Evolutionary conservation across 2,797 vertebrate genomes (phyloP), one percentile per base, ranked within the genome.

Genomic region (Anas bernieri): DNA sequence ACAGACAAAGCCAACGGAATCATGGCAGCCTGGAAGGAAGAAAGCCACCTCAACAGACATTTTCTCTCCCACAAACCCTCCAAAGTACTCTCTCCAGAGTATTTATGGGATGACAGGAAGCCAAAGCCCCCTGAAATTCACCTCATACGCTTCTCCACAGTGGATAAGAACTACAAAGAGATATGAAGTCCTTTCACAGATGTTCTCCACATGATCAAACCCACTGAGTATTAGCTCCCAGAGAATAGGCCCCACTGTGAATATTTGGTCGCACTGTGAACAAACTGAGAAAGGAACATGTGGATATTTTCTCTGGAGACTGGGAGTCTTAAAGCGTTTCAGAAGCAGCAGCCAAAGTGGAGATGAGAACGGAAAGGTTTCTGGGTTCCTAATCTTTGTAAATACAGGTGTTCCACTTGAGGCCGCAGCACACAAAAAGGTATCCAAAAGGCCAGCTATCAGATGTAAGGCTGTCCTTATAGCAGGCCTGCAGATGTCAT

Each of bases 41-140:
- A 99, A 92, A 98, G 98, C 56, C 98, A 98, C 92, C 97, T 98
- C 62, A 99, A 98, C 93, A 98, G 93, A 73, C 97, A 96, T 79
- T 97, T 99, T 73, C 43, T 98, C 54, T 96, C 97, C 48, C 97
- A 98, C 93, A 99, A 98, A 77, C 98, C 98, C 16, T 97, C 98
- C 82, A 98, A 98, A 37, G 54, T 98, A 48, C 98, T 98, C 74
- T 98, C 98, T 43, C 98, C 98, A 0, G 98, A 98, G 92, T 98
- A 98, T 54, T 45, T 98, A 39, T 98, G 98, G 98, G 98, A 98
- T 28, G 97, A 98, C 84, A 95, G 62, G 58, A 97, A 96, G 63
- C 17, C 90, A 16, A 85, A 17, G 54, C 94, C 96, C 0, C 86
- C 96, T 1, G 95, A 97, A 80, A 55, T 98, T 37, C 97, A 25